These are phyloP conservation scores for Plemyria rubiginata DNA, from an alignment of 2,888 invertebrate species.

Conservation along the genomic window DNA sequence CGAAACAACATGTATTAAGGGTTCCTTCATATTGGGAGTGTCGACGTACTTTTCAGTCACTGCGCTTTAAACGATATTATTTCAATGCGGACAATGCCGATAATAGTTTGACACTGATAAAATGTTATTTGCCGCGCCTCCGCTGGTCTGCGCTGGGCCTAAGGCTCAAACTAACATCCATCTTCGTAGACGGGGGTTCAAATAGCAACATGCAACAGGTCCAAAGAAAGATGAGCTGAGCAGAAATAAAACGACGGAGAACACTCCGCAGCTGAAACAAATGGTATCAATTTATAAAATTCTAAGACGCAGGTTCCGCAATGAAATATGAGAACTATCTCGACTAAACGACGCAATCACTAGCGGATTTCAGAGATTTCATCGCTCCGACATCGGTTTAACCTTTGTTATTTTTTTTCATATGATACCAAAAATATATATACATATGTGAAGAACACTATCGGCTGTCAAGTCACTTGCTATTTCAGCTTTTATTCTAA, in stretches of 20 bases:
- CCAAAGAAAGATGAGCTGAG: conserved; percentile 35
- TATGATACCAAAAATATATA: conserved; percentile 26
- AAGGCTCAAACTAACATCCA: background rate
- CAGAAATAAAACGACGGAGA: conserved; percentile 34
- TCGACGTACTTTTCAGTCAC: too few species aligned
- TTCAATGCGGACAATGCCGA: too few species aligned
- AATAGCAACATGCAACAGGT: conserved; percentile 37
- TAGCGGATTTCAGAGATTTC: conserved; percentile 72
- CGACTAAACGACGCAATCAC: conserved; percentile 80
- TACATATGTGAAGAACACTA: too few species aligned
- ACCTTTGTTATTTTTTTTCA: conserved; percentile 44
- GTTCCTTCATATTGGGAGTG: too few species aligned
- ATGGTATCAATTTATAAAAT: conserved; percentile 72
- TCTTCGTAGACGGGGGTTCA: background rate
- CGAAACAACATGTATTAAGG: too few species aligned
- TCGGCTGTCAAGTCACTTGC: too few species aligned
- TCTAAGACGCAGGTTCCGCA: conserved; percentile 65
- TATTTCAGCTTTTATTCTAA: too few species aligned
- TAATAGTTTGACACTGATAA: too few species aligned
- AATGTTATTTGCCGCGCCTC: too few species aligned
- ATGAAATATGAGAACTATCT: conserved; percentile 80
- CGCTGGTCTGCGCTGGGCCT: too few species aligned
- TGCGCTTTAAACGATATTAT: too few species aligned
- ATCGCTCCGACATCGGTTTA: conserved; percentile 57
- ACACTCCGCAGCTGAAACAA: conserved; percentile 54